Base-by-base conservation (phyloP, 2,888 invertebrate genomes). In the Cybosia mesomella region DNA sequence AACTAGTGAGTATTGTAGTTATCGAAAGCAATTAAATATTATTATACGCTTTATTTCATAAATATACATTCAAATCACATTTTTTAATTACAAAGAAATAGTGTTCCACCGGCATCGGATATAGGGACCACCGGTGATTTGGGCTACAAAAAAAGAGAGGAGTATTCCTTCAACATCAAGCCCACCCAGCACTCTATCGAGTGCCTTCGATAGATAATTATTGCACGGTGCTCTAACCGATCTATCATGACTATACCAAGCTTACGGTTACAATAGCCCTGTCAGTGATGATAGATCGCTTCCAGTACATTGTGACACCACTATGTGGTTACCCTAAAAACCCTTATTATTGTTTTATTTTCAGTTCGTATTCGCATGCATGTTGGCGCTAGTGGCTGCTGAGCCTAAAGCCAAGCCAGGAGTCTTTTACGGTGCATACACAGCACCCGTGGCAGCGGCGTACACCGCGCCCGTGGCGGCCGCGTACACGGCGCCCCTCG, bases 311-410 rank as follows among this genome's bases (percentile, higher is more conserved):
- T 54, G 13, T 54, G 21, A 54, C 13, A 4, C 11, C 3, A 10
- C 0, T 13, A 54, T 54, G 10, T 32, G 32, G 13, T 32, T 32
- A 34, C 9, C 9, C 1, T 58, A 32, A n/a, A 28, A 28, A 28
- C 5, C 28, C 28, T 28, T n/a, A 32, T 9, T 55, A 11, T 22
- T 21, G 5, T n/a, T n/a, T 49, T 49, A 0, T 49, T 49, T 72
- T 69, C 85, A 96, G 96, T 85, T 90, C 73, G 76, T 91, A 72
- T 87, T 95, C 86, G 89, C 92, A 61, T 95, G 95, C 80, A 85
- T 96, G 80, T 77, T 96, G 88, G 95, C 94, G 36, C 77, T 93
- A 71, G 95, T 93, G 55, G 88, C 91, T 58, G 77, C 81, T 32
- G 74, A 74, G 18, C 81, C 80, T 65, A 93, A 92, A 77, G 95